Conservation (phyloP, 2,797 vertebrate genomes). For the Myotis daubentonii region DNA sequence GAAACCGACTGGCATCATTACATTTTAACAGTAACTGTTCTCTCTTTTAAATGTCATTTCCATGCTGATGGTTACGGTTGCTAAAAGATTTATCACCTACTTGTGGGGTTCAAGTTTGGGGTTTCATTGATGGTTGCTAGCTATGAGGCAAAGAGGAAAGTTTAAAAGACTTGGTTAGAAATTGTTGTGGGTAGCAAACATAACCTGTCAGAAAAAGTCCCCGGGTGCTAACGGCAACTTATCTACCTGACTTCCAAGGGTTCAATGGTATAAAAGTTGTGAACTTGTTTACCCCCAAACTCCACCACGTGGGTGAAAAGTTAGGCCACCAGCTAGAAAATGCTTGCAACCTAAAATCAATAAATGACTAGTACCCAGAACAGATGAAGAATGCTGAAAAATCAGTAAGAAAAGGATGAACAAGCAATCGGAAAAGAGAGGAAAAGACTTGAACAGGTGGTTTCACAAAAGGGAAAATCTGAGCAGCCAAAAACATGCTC, state of each 20-base stretch:
- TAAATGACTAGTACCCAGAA: neutral
- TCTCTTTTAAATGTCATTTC: neutral
- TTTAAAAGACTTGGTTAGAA: neutral
- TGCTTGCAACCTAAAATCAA: neutral
- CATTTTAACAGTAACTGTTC: neutral
- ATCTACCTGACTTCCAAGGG: neutral
- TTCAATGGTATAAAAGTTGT: neutral
- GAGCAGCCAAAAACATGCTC: neutral
- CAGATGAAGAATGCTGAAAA: neutral
- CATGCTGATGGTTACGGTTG: neutral
- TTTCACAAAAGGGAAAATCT: neutral
- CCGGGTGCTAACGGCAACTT: neutral
- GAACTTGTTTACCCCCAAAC: neutral
- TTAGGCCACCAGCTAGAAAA: neutral
- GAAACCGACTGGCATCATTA: neutral
- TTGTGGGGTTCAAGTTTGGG: neutral
- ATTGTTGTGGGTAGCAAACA: neutral
- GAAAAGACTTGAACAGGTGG: neutral
- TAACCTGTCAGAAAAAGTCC: neutral
- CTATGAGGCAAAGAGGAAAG: neutral
- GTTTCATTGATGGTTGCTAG: neutral
- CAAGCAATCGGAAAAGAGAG: neutral
- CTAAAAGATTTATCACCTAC: neutral
- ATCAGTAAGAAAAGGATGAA: neutral
- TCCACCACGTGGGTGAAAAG: neutral